These are phyloP conservation scores for Ceramica pisi DNA, from an alignment of 2,888 invertebrate species.

Conservation along the genomic window DNA sequence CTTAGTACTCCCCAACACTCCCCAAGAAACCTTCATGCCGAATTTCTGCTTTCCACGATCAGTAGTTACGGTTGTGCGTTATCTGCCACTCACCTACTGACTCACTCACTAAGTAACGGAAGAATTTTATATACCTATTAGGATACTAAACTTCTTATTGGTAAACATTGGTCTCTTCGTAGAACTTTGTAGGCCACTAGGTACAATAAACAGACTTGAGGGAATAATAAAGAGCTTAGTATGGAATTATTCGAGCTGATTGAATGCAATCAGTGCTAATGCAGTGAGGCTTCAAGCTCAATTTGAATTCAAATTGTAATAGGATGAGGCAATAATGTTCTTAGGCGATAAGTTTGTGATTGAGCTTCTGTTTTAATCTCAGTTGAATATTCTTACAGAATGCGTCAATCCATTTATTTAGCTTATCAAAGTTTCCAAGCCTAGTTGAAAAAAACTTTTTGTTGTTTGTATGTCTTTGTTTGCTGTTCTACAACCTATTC, in stretches of 20 bases:
- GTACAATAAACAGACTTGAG: constrained; percentile 27
- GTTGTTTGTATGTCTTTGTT: too few relatives aligned
- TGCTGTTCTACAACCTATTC: background rate
- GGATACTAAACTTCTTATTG: constrained; percentile 33
- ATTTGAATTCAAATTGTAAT: constrained; percentile 36
- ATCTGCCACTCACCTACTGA: too few relatives aligned
- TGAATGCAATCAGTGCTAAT: constrained; percentile 52
- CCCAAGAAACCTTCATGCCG: too few relatives aligned
- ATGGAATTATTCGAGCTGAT: constrained; percentile 30
- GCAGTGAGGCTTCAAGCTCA: constrained; percentile 6
- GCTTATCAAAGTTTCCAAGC: too few relatives aligned
- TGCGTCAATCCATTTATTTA: background rate
- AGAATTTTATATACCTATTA: too few relatives aligned
- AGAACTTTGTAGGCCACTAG: constrained; percentile 4
- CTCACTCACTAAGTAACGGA: too few relatives aligned
- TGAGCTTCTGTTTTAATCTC: background rate
- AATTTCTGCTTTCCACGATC: too few relatives aligned
- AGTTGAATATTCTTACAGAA: background rate
- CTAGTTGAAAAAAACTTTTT: too few relatives aligned
- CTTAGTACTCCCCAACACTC: too few relatives aligned
- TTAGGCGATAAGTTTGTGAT: constrained; percentile 9
- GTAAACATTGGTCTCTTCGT: constrained; percentile 36
- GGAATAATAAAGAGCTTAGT: constrained; percentile 29
- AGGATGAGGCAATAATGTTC: background rate
- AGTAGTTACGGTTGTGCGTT: too few relatives aligned